Evolutionary conservation across 2,888 invertebrate genomes (phyloP).

Genomic region (Protophormia terraenovae): DNA sequence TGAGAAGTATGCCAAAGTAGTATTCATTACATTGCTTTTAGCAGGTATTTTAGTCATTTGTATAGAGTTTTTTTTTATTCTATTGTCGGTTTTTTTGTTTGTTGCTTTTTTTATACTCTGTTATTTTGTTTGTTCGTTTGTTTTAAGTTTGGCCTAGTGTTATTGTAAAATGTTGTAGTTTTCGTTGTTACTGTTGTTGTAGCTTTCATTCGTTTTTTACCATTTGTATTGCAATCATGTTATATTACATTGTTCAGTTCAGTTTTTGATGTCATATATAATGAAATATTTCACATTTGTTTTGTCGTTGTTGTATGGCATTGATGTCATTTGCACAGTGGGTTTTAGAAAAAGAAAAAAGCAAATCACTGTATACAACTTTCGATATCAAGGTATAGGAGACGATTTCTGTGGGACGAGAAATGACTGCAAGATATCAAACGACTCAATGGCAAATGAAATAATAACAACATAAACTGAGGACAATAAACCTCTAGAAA

Average conservation of each 20-base stretch:
- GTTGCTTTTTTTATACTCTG: background rate
- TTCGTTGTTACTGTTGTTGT: conserved; percentile 6
- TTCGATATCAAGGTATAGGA: too few species aligned
- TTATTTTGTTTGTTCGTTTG: conserved; percentile 17
- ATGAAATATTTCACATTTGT: conserved; percentile 51
- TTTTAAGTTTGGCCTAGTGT: conserved; percentile 45
- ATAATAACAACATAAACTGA: too few species aligned
- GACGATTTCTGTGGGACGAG: too few species aligned
- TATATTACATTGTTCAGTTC: conserved; percentile 73
- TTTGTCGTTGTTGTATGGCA: conserved; percentile 27
- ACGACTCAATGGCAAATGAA: too few species aligned
- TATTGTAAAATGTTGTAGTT: conserved; percentile 9
- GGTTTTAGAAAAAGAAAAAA: background rate
- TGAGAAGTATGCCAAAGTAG: conserved; percentile 41
- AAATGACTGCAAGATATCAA: too few species aligned
- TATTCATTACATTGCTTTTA: conserved; percentile 55
- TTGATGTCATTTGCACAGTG: conserved; percentile 29
- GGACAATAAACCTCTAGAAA: too few species aligned
- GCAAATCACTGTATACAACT: background rate
- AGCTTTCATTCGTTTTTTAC: conserved; percentile 29
- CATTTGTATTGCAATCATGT: conserved; percentile 75
- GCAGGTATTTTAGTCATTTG: conserved; percentile 52
- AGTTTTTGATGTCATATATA: conserved; percentile 52
- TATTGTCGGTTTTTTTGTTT: conserved; percentile 16
- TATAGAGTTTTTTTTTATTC: conserved; percentile 19